Evolutionary conservation across 2,888 invertebrate genomes (phyloP).

Genomic region (Caenorhabditis zanzibari): DNA sequence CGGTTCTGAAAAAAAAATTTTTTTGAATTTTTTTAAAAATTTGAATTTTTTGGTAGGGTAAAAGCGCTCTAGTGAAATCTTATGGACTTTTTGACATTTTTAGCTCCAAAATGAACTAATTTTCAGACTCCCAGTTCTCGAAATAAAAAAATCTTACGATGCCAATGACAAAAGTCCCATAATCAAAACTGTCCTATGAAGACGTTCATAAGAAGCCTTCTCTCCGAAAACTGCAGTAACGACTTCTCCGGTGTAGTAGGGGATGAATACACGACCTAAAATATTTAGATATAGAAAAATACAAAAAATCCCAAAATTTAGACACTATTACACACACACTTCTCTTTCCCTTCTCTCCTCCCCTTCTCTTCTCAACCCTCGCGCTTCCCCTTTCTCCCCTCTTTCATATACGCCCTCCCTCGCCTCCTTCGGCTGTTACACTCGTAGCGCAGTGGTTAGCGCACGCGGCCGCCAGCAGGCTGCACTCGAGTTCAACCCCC

Average conservation of each 20-base stretch:
- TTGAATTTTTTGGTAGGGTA: no score
- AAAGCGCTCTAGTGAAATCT: no score
- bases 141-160: constrained; percentile 56
- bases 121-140: no score
- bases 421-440: constrained; percentile 46
- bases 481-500: constrained; percentile 40
- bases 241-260: constrained; percentile 83
- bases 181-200: constrained; percentile 77
- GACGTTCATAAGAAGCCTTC: constrained; percentile 77
- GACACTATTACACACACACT: not conserved
- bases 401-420: constrained; percentile 19
- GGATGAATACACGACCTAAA: constrained; percentile 83
- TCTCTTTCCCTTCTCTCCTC: not conserved
- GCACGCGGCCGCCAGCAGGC: not conserved
- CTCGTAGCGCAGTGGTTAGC: constrained; percentile 61
- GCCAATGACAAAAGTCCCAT: constrained; percentile 79
- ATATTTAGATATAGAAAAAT: not conserved
- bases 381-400: not conserved
- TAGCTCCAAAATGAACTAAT: no score
- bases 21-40: not conserved
- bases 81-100: no score
- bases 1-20: constrained; percentile 83
- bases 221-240: constrained; percentile 81
- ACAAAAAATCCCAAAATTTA: not conserved
- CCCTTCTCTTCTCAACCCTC: not conserved